Conservation (phyloP, 92 coral and sea anemone genomes). For the Nematostella vectensis region DNA sequence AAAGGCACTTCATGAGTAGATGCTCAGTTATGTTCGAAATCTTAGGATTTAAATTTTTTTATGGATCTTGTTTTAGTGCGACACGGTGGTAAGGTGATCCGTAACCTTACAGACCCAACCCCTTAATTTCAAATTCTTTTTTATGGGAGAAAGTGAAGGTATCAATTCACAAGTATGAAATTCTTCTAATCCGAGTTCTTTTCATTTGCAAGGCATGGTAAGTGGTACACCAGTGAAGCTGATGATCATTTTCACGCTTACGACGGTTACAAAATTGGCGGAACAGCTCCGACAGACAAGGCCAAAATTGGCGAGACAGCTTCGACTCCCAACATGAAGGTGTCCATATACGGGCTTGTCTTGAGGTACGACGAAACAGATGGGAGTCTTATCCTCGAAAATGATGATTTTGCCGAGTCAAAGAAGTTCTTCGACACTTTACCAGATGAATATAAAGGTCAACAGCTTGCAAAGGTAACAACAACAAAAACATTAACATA, state of each 20-base stretch:
- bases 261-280: conserved; percentile 26
- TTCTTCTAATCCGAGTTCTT: too few species aligned
- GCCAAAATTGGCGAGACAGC: conserved; percentile 3
- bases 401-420: conserved; percentile 12
- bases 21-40: too few species aligned
- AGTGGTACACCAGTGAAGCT: conserved; percentile 20
- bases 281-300: not conserved
- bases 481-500: too few species aligned
- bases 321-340: conserved; percentile 6
- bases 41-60: too few species aligned
- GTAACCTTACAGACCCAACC: too few species aligned
- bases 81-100: too few species aligned
- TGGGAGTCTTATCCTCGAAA: conserved; percentile 18
- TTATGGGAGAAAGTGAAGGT: too few species aligned
- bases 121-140: too few species aligned
- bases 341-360: conserved; percentile 43
- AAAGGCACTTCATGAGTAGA: too few species aligned
- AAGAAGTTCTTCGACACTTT: conserved; percentile 14
- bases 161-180: not conserved
- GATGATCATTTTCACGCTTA: conserved; percentile 24
- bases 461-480: conserved; percentile 15
- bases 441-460: conserved; percentile 3
- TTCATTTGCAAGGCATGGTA: conserved; percentile 5
- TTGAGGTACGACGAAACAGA: conserved; percentile 15
- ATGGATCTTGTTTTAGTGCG: too few species aligned